Evolutionary conservation across 1,140 invertebrate species (phyloP).

Genomic region (Philotrypesis tridentata): DNA sequence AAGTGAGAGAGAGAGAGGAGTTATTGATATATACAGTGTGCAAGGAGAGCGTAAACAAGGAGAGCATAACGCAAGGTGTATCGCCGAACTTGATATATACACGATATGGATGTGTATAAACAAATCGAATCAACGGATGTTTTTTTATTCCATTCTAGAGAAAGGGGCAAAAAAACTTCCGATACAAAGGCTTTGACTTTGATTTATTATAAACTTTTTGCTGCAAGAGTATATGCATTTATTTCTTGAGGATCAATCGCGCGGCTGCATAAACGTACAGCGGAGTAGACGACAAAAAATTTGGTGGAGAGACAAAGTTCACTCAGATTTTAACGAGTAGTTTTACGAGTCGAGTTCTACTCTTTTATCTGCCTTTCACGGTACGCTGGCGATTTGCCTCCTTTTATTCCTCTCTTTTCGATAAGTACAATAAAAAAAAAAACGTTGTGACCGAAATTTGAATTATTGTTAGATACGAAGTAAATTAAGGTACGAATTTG

Average conservation of each 20-base stretch:
- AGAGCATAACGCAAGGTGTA: conserved; percentile 35
- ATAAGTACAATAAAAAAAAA: no score
- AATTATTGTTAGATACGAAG: no score
- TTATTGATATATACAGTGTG: background rate
- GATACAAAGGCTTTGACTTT: background rate
- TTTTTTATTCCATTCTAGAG: background rate
- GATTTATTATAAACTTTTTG: background rate
- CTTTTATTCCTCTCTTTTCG: no score
- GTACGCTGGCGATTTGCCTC: background rate
- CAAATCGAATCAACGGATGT: background rate
- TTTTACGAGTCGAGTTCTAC: background rate
- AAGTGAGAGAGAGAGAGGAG: background rate
- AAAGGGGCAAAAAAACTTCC: background rate
- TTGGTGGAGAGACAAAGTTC: background rate
- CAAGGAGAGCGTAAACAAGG: conserved; percentile 24
- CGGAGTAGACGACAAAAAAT: background rate
- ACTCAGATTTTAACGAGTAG: conserved; percentile 10
- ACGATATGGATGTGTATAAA: background rate
- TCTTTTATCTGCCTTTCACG: background rate
- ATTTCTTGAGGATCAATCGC: background rate
- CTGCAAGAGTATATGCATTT: background rate
- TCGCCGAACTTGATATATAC: conserved; percentile 23
- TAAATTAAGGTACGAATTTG: background rate
- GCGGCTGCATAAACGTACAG: background rate
- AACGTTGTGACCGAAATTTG: background rate